These are phyloP conservation scores for mouse (Mus musculus) DNA, from an alignment of 2,113 vertebrate species.

Conservation along the genomic window DNA sequence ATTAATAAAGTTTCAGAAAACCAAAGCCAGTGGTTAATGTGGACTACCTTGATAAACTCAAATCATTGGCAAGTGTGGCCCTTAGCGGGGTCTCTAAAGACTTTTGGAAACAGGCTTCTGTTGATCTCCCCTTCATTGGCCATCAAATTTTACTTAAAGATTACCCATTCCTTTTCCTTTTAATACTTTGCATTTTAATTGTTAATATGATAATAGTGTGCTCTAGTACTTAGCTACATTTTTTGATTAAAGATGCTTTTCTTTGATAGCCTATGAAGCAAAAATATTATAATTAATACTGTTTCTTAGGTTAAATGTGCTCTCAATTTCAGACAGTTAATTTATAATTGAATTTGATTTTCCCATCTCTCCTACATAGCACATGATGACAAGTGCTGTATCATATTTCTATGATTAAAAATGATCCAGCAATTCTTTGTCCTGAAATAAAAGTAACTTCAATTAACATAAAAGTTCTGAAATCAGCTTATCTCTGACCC, in stretches of 20 bases:
- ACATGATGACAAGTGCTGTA: not conserved
- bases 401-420: not conserved
- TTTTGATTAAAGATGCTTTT: constrained; percentile 52
- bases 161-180: not conserved
- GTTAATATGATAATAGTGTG: not conserved
- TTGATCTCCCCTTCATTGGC: not conserved
- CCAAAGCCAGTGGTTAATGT: not conserved
- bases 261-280: not conserved
- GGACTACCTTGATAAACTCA: not conserved
- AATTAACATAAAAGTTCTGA: constrained; percentile 10
- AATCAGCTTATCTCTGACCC: constrained; percentile 6
- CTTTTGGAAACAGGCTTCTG: not conserved
- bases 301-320: constrained; percentile 9
- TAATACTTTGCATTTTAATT: not conserved
- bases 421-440: constrained; percentile 1
- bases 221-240: constrained; percentile 5
- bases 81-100: not conserved
- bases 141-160: not conserved
- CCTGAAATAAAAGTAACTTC: constrained; percentile 51
- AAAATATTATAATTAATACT: constrained; percentile 13
- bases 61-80: no score
- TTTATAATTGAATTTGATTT: constrained; percentile 35
- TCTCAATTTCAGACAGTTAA: constrained; percentile 54
- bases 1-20: not conserved
- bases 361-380: not conserved